Evolutionary conservation across 2,797 vertebrate species (phyloP), one percentile per base, ranked within the genome.

Genomic region (Ibycter americanus): DNA sequence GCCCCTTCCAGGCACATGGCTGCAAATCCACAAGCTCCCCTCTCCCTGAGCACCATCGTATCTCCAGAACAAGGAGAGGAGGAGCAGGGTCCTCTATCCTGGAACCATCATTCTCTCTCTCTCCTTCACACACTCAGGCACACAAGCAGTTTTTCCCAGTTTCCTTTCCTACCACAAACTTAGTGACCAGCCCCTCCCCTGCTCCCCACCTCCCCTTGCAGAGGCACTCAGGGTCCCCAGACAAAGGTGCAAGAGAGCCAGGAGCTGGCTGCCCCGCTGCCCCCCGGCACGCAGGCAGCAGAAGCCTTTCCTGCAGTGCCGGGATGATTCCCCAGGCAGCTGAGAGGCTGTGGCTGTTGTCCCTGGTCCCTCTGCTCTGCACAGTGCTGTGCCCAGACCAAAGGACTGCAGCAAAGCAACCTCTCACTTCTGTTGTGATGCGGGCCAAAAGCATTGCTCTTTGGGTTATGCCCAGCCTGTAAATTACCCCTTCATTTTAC

Each of bases 91-190:
- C 5, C 11, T 72, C 38, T 63, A 5, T 29, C 26, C 12, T 34
- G 5, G n/a, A 84, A 0, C 6, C 2, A 0, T 16, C n/a, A 4
- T 3, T 10, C 2, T 44, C 46, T 34, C 14, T 34, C 14, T 81
- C 15, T 83, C 34, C 31, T 83, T 83, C 63, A 29, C 29, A 59
- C 15, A 10, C 9, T 25, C n/a, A 77, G 29, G 31, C 15, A n/a
- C 3, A 6, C 5, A 42, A 55, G 17, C 10, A 42, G 4, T 12
- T 55, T 55, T 38, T 68, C 31, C 13, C 29, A 22, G 25, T 29
- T 80, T n/a, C 40, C 21, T 77, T 58, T 72, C 27, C 38, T 36
- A 11, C 20, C 23, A 38, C 2, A 46, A 42, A 42, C 6, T n/a
- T 59, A 15, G 13, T 25, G 40, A 17, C 27, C 16, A 67, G 20